Evolutionary conservation across 2,888 invertebrate species (phyloP).

Genomic region (Ligdia adustata): DNA sequence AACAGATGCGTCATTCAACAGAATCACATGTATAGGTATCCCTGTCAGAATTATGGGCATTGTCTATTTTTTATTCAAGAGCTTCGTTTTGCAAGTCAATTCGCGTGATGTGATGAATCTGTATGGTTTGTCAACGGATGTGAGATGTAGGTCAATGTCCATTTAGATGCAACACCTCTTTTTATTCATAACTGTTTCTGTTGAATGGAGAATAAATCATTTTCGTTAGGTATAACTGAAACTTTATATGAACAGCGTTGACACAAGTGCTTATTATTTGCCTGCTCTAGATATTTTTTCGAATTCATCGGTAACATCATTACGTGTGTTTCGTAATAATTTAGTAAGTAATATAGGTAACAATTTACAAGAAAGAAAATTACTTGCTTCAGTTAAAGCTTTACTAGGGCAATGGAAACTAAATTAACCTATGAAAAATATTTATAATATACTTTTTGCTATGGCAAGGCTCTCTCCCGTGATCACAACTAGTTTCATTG

Average conservation of each 20-base stretch:
- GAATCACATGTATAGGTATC: too few relatives aligned
- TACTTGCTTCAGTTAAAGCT: too few relatives aligned
- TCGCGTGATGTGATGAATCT: conserved; percentile 64
- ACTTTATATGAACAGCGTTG: not conserved
- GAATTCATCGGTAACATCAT: not conserved
- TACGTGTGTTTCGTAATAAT: not conserved
- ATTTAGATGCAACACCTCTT: conserved; percentile 37
- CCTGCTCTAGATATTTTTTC: not conserved
- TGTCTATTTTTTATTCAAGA: conserved; percentile 53
- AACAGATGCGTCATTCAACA: conserved; percentile 34
- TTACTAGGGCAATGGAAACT: too few relatives aligned
- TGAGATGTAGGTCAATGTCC: conserved; percentile 72
- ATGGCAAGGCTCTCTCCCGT: too few relatives aligned
- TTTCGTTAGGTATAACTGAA: not conserved
- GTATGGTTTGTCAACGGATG: conserved; percentile 64
- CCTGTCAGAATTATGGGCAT: conserved; percentile 19
- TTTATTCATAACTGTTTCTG: conserved; percentile 36
- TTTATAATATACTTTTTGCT: too few relatives aligned
- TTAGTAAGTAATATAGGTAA: too few relatives aligned
- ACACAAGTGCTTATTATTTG: conserved; percentile 11
- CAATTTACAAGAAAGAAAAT: too few relatives aligned
- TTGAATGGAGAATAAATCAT: conserved; percentile 5
- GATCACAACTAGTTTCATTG: too few relatives aligned
- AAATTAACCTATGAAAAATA: too few relatives aligned
- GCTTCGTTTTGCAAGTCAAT: conserved; percentile 68